Conservation (phyloP, 2,888 invertebrate genomes). For the Eupithecia insigniata region DNA sequence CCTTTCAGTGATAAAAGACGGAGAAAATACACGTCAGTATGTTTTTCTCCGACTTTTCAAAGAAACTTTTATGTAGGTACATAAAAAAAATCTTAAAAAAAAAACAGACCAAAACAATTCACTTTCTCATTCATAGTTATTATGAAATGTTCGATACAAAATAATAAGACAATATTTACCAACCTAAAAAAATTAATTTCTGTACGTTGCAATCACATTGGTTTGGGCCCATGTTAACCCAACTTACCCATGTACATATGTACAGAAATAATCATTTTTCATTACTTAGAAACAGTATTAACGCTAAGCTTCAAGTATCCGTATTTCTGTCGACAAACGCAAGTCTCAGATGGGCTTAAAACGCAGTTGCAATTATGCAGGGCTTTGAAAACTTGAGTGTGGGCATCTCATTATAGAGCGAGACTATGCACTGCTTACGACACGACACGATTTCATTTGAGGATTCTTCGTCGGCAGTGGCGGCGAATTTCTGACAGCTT, state of each 20-base stretch:
- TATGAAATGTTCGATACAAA: background rate
- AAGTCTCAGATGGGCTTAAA: slow-evolving; percentile 22
- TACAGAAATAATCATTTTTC: too few relatives aligned
- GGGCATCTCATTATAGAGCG: slow-evolving; percentile 42
- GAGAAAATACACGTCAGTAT: too few relatives aligned
- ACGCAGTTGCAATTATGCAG: slow-evolving; percentile 42
- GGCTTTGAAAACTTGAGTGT: slow-evolving; percentile 42
- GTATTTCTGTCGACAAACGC: slow-evolving; percentile 1
- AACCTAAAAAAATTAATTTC: too few relatives aligned
- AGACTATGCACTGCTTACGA: background rate
- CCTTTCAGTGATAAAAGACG: background rate
- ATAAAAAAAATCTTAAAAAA: too few relatives aligned
- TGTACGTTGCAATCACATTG: too few relatives aligned
- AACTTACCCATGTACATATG: too few relatives aligned
- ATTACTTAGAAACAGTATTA: background rate
- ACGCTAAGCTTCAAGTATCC: background rate
- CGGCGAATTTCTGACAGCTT: too few relatives aligned
- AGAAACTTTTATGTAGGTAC: background rate
- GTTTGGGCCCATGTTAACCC: too few relatives aligned
- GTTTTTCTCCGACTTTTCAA: too few relatives aligned
- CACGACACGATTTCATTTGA: background rate
- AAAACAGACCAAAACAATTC: too few relatives aligned
- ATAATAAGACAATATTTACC: too few relatives aligned
- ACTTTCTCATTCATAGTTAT: background rate
- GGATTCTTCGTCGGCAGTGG: background rate